Base-by-base conservation (phyloP, 2,888 invertebrate genomes). In the Nomada ruficornis region DNA sequence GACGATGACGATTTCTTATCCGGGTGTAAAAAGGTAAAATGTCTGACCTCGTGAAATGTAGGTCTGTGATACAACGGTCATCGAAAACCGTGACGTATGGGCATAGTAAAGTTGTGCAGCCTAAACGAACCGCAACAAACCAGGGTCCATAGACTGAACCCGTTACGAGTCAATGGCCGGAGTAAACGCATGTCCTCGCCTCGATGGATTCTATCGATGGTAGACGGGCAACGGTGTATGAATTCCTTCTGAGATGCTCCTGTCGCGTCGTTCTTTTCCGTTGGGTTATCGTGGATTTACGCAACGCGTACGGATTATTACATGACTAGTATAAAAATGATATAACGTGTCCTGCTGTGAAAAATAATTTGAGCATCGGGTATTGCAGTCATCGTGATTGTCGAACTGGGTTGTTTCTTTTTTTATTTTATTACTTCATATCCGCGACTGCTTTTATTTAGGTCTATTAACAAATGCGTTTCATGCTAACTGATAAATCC, bases 151-250 rank as follows among this genome's bases (percentile, higher is more conserved):
- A 88, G 88, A 83, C 74, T 83, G 89, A 85, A 90, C 89, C 91
- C 92, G 91, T 91, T 92, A 92, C 91, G 89, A 92, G 92, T 92
- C 92, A 92, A 92, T 89, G 92, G 89, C 92, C 92, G 87, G 74
- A 78, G 82, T 79, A 71, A 84, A 87, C 84, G 83, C 81, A 69
- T 86, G 88, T 90, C 87, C 86, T 88, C 86, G 75, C 82, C 84
- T 81, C 86, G 80, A 89, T 89, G 85, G 13, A 82, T 84, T 88
- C 90, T 89, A 89, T 89, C 90, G 88, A 91, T 87, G 87, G 84
- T 83, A 85, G 80, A 72, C 74, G 68, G 74, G 72, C 77, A 81
- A 78, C 84, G 82, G 75, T 79, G 77, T 69, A 86, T 78, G 73
- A 84, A 89, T 87, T 87, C 80, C 81, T 82, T 54, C 52, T 67